Conservation (phyloP, 2,797 vertebrate species). For the Acridotheres tristis region DNA sequence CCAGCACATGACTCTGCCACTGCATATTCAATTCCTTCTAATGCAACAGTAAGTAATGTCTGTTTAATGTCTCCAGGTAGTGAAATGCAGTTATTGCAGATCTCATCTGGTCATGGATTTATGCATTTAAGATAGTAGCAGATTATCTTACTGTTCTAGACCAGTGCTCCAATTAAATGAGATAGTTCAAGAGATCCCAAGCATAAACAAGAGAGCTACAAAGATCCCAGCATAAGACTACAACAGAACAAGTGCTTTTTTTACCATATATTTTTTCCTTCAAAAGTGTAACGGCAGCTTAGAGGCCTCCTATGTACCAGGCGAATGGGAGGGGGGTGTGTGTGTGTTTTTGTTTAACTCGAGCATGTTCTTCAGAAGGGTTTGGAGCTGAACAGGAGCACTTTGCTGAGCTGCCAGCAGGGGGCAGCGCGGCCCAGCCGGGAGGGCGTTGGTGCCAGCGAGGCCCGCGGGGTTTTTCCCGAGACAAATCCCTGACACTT, state of each 20-base stretch:
- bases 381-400: background rate
- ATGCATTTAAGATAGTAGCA: background rate
- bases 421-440: background rate
- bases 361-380: accelerated
- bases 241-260: background rate
- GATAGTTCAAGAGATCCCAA: background rate
- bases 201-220: background rate
- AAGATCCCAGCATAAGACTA: background rate
- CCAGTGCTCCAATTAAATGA: background rate
- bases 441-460: background rate
- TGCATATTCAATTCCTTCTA: background rate
- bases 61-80: background rate
- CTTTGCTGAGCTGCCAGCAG: background rate
- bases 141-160: background rate
- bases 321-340: accelerated
- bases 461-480: background rate
- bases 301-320: background rate
- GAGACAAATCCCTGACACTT: background rate
- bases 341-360: background rate
- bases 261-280: background rate
- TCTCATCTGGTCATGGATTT: background rate
- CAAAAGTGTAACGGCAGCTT: background rate
- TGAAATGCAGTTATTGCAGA: background rate
- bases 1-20: background rate
- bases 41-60: background rate